Percentiles rank a stretch among this genome's conserved stretches.
Conservation (phyloP, 1,140 invertebrate species). For the Drosophila albomicans region DNA sequence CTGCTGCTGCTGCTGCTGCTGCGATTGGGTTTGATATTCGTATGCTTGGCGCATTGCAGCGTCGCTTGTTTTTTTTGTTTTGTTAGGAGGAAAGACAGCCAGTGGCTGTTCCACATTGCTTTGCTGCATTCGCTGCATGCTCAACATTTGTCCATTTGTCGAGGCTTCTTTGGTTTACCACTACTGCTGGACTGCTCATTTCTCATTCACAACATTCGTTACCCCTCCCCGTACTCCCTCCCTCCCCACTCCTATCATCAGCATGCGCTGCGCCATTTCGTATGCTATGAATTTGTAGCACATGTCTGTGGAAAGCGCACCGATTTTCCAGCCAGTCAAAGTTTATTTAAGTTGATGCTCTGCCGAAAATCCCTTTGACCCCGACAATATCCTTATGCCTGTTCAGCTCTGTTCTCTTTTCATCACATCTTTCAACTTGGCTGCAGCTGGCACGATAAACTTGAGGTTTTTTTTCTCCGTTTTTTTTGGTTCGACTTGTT, state of each 20-base stretch:
- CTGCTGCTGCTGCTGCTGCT: slow-evolving; percentile 15
- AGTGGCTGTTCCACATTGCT: slow-evolving; percentile 23
- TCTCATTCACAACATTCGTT: slow-evolving; percentile 35
- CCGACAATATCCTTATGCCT: slow-evolving; percentile 22
- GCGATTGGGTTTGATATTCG: slow-evolving; percentile 1
- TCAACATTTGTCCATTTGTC: slow-evolving; percentile 27
- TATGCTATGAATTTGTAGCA: slow-evolving; percentile 44
- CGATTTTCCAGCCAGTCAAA: slow-evolving; percentile 52
- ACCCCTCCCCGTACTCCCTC: slow-evolving; percentile 1
- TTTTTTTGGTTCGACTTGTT: slow-evolving; percentile 7
- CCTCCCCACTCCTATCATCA: background rate
- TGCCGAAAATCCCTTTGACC: slow-evolving; percentile 34
- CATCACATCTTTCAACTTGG: slow-evolving; percentile 4
- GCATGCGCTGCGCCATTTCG: slow-evolving; percentile 16
- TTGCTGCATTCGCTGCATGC: slow-evolving; percentile 16
- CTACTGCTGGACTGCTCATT: slow-evolving; percentile 23
- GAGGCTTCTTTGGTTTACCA: slow-evolving; percentile 19
- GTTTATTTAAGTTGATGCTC: slow-evolving; percentile 51
- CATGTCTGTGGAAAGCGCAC: slow-evolving; percentile 29
- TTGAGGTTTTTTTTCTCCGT: background rate
- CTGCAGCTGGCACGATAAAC: slow-evolving; percentile 43
- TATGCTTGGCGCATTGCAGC: slow-evolving; percentile 31
- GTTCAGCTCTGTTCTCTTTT: slow-evolving; percentile 26
- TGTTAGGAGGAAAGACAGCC: slow-evolving; percentile 4
- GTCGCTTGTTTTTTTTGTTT: background rate